Percentiles rank a stretch among this genome's conserved stretches.
phyloP scores from a whole-genome alignment of 2,888 invertebrate species.

The Epistrophe eligans region DNA sequence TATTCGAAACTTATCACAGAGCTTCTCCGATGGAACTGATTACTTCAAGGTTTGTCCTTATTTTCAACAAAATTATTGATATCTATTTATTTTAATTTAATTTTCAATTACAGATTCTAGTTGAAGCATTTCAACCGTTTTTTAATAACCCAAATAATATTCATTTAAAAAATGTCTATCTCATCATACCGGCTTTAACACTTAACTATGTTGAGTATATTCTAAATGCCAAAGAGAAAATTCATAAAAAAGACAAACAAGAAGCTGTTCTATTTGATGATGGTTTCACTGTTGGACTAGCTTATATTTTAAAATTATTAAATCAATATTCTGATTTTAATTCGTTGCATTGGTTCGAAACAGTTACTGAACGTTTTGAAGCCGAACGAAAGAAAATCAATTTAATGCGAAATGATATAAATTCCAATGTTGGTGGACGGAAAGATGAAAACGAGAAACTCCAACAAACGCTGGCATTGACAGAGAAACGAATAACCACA shows the following conservation, averaged over 20 bases:
- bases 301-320: slow-evolving; percentile 95
- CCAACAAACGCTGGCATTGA: slow-evolving; percentile 95
- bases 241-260: slow-evolving; percentile 90
- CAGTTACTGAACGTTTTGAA: slow-evolving; percentile 90
- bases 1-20: slow-evolving; percentile 90
- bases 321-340: slow-evolving; percentile 95
- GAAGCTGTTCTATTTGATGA: slow-evolving; percentile 98
- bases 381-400: slow-evolving; percentile 86
- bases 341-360: slow-evolving; percentile 97
- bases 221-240: slow-evolving; percentile 94
- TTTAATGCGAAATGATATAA: slow-evolving; percentile 88
- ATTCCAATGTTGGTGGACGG: slow-evolving; percentile 68
- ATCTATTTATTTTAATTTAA: background rate
- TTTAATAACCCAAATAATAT: slow-evolving; percentile 93
- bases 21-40: slow-evolving; percentile 88
- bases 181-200: slow-evolving; percentile 96
- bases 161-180: slow-evolving; percentile 95
- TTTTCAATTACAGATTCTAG: slow-evolving; percentile 87
- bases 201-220: slow-evolving; percentile 98
- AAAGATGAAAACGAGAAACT: slow-evolving; percentile 88
- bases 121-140: slow-evolving; percentile 96
- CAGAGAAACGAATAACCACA: slow-evolving; percentile 92
- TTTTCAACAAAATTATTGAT: background rate
- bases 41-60: slow-evolving; percentile 80
- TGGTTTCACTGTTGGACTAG: slow-evolving; percentile 97